Evolutionary conservation across 2,888 invertebrate species (phyloP).

Genomic region (Chalcis sispes): DNA sequence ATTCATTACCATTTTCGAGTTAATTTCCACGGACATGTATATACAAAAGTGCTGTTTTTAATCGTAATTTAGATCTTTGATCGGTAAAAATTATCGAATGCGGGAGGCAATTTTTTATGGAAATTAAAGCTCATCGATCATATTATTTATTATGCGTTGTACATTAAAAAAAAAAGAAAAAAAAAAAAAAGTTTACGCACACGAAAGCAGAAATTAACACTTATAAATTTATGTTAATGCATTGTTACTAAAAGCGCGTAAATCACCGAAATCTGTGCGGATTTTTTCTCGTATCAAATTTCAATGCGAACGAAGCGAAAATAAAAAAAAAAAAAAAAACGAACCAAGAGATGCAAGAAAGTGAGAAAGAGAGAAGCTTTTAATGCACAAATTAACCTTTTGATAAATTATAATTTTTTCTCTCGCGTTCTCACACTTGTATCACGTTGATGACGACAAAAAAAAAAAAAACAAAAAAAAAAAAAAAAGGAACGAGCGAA

Average conservation of each 20-base stretch:
- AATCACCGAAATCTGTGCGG: slow-evolving; percentile 13
- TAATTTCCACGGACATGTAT: too few relatives aligned
- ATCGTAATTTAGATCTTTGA: too few relatives aligned
- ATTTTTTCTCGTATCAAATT: neutral
- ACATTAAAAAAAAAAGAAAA: neutral
- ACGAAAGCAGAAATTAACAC: neutral
- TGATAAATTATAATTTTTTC: slow-evolving; percentile 11
- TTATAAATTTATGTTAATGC: neutral
- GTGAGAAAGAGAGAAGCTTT: neutral
- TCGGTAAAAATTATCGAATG: too few relatives aligned
- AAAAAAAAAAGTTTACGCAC: neutral
- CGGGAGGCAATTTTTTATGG: too few relatives aligned
- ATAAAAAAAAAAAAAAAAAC: too few relatives aligned
- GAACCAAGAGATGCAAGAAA: too few relatives aligned
- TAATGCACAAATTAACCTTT: slow-evolving; percentile 20
- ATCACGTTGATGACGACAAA: neutral
- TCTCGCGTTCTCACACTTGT: slow-evolving; percentile 8
- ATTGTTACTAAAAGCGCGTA: neutral
- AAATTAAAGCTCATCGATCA: too few relatives aligned
- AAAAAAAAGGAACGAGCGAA: too few relatives aligned
- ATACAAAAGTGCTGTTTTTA: too few relatives aligned
- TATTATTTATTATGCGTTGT: too few relatives aligned
- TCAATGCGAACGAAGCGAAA: neutral
- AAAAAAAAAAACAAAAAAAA: neutral
- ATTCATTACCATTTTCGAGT: too few relatives aligned